Percentiles rank a stretch among this genome's conserved stretches.
phyloP scores from a whole-genome alignment of 2,888 invertebrate species.

The Leucophenga montana region DNA sequence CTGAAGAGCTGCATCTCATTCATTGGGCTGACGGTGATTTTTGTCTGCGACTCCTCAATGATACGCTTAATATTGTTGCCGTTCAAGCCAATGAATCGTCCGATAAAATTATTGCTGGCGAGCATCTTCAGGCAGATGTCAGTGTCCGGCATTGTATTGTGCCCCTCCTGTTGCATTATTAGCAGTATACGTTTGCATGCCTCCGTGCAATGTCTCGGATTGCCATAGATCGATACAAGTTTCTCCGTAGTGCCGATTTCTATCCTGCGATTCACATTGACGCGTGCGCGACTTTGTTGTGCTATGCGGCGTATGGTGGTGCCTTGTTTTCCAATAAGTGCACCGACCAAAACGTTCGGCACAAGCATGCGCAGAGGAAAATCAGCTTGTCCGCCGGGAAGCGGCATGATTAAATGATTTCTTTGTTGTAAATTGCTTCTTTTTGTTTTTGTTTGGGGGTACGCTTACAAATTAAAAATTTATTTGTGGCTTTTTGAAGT shows the following conservation, averaged over 20 bases:
- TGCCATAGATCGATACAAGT: slow-evolving; percentile 97
- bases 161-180: slow-evolving; percentile 97
- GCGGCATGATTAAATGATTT: too few relatives aligned
- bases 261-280: slow-evolving; percentile 96
- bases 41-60: slow-evolving; percentile 97
- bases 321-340: slow-evolving; percentile 97
- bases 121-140: slow-evolving; percentile 95
- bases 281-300: slow-evolving; percentile 90
- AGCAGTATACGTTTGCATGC: slow-evolving; percentile 98
- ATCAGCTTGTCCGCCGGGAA: too few relatives aligned
- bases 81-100: slow-evolving; percentile 97
- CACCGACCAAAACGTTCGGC: slow-evolving; percentile 97
- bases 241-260: slow-evolving; percentile 92
- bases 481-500: too few relatives aligned
- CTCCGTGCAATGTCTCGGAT: slow-evolving; percentile 97
- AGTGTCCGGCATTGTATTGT: slow-evolving; percentile 93
- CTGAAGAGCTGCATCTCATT: slow-evolving; percentile 96
- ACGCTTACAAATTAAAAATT: too few relatives aligned
- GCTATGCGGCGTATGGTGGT: slow-evolving; percentile 97
- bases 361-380: slow-evolving; percentile 92
- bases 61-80: slow-evolving; percentile 98
- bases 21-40: slow-evolving; percentile 96
- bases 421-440: too few relatives aligned
- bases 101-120: slow-evolving; percentile 97
- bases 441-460: too few relatives aligned